A percentile compares a stretch with the other conserved stretches of the same genome.
Evolutionary conservation across 2,797 vertebrate species (phyloP).

Genomic region (Astyanax mexicanus): DNA sequence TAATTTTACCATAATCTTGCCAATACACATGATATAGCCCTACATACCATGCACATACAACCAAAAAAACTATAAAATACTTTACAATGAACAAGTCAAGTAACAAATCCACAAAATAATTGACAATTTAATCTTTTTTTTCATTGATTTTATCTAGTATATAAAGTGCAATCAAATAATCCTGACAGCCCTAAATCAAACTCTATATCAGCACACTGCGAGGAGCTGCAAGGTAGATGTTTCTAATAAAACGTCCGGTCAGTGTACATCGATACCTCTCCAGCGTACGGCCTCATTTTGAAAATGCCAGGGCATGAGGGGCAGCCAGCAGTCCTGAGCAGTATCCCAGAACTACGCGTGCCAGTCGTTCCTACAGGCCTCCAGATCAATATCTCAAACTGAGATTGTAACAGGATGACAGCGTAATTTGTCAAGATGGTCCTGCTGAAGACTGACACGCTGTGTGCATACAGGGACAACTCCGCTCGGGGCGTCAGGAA

Average conservation of each 20-base stretch:
- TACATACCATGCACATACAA: too few species aligned
- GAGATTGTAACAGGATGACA: slow-evolving; percentile 67
- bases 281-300: neutral
- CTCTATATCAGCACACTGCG: neutral
- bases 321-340: slow-evolving; percentile 4
- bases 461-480: slow-evolving; percentile 69
- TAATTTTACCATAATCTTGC: too few species aligned
- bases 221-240: neutral
- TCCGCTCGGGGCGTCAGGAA: slow-evolving; percentile 65
- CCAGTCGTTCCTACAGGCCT: slow-evolving; percentile 35
- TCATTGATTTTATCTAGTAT: too few species aligned
- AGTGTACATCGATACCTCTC: neutral
- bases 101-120: too few species aligned
- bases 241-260: neutral
- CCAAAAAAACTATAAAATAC: too few species aligned
- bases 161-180: neutral
- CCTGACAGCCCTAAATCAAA: neutral
- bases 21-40: too few species aligned
- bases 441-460: slow-evolving; percentile 69
- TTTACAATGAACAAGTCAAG: too few species aligned
- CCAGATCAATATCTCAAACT: slow-evolving; percentile 53
- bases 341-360: slow-evolving; percentile 2
- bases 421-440: slow-evolving; percentile 71
- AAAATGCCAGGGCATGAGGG: slow-evolving; percentile 17
- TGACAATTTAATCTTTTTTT: too few species aligned